Base-by-base conservation (phyloP, 2,797 vertebrate species). In the Malurus splendens region DNA sequence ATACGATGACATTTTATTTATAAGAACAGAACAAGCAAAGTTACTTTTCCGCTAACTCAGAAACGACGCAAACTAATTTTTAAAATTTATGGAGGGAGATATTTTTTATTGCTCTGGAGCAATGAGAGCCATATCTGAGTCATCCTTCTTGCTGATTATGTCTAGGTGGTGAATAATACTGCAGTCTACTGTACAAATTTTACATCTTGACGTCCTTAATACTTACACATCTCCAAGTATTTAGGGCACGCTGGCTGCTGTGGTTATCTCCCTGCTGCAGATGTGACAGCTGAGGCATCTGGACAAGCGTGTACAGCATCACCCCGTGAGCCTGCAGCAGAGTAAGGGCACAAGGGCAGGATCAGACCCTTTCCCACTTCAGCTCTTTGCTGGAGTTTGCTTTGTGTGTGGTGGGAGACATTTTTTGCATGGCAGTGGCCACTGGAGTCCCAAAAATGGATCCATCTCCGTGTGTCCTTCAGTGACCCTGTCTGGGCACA, bases 81-180 rank as follows among this genome's bases (percentile, higher is more conserved):
- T 86, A 39, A 88, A 88, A 93, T 95, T 88, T 94, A 95, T 76
- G 27, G 44, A 55, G 48, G 61, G 72, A 82, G 64, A 32, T 86
- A 39, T 82, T 87, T 93, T 93, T 84, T 91, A 90, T 71, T 75
- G 78, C 90, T 93, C 67, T 76, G 85, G 64, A 94, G 85, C 74
- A 81, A 50, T 44, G 30, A 87, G 68, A 92, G 38, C 55, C 42
- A 5, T 87, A 93, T 87, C 90, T 86, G 68, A 95, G 77, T 88
- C 92, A 92, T 93, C 80, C 77, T 84, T 95, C 89, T 93, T 90
- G 77, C 72, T 81, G 83, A 92, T 95, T 92, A 55, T 86, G 82
- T 93, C 94, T 87, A 42, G 66, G 47, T 89, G 71, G 80, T 92
- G 89, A 93, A 90, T 89, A 95, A 92, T 87, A 80, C 44, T 71